Percentiles rank a stretch among this genome's conserved stretches.
phyloP scores from a whole-genome alignment of 2,113 vertebrate species.

The Leiothrix lutea region DNA sequence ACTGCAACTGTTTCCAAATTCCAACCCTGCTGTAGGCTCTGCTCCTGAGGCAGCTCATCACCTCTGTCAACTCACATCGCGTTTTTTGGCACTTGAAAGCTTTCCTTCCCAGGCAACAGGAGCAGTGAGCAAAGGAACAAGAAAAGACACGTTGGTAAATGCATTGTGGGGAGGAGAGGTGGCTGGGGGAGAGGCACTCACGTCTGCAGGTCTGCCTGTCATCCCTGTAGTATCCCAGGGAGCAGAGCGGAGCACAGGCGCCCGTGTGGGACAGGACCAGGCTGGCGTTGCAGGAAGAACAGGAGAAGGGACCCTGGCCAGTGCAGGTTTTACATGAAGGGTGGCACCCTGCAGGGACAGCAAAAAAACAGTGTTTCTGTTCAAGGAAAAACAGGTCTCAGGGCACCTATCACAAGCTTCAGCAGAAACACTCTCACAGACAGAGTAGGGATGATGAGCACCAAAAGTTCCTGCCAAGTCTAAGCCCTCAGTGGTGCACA shows the following conservation, averaged over 20 bases:
- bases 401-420: not conserved
- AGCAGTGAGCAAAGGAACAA: not conserved
- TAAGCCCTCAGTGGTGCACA: not conserved
- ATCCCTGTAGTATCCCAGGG: constrained; percentile 80
- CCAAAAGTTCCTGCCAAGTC: not conserved
- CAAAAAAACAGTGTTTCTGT: not conserved
- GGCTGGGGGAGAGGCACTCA: constrained; percentile 56
- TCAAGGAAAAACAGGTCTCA: not conserved
- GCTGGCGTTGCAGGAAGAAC: constrained; percentile 78
- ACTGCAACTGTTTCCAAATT: not conserved
- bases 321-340: constrained; percentile 84
- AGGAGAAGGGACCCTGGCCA: constrained; percentile 74
- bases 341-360: constrained; percentile 82
- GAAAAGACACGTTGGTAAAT: not conserved
- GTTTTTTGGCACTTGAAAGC: not conserved
- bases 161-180: fast-evolving
- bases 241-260: constrained; percentile 77
- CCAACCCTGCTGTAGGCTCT: not conserved
- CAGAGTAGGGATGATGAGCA: fast-evolving
- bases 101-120: not conserved
- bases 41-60: not conserved
- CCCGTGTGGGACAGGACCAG: constrained; percentile 77
- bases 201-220: constrained; percentile 75
- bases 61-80: not conserved
- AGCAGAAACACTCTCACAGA: not conserved